These are phyloP conservation scores for Drosophila mayri DNA, from an alignment of 1,140 invertebrate genomes.

Conservation along the genomic window DNA sequence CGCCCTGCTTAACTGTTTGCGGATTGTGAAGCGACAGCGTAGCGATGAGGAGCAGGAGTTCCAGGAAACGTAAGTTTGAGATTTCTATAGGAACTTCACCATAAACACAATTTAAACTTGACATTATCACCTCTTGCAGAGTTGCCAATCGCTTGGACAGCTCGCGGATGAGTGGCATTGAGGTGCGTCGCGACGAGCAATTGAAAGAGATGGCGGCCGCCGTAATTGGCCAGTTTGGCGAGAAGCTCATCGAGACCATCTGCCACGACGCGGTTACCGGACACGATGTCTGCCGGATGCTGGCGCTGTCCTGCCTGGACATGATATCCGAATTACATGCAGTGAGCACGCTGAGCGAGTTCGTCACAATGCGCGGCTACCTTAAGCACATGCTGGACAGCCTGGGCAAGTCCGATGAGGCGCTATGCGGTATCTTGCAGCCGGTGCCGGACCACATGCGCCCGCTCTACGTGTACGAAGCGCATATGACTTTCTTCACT, in stretches of 20 bases:
- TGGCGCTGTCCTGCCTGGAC: conserved; percentile 93
- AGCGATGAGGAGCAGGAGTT: conserved; percentile 62
- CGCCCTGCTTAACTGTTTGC: conserved; percentile 90
- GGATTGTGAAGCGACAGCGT: conserved; percentile 88
- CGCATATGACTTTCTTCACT: conserved; percentile 93
- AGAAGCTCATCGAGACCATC: conserved; percentile 92
- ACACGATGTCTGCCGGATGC: conserved; percentile 95
- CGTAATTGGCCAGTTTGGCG: conserved; percentile 90
- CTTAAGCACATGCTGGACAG: conserved; percentile 93
- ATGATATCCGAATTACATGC: conserved; percentile 91
- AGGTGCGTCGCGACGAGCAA: conserved; percentile 7
- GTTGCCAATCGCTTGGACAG: conserved; percentile 88
- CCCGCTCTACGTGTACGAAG: conserved; percentile 94
- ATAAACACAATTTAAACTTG: neutral
- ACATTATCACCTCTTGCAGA: conserved; percentile 21
- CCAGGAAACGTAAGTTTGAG: conserved; percentile 53
- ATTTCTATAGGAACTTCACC: neutral
- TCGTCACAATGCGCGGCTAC: conserved; percentile 92
- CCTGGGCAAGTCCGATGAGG: conserved; percentile 90
- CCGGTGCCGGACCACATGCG: conserved; percentile 89
- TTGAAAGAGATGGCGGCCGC: conserved; percentile 83
- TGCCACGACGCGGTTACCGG: conserved; percentile 94
- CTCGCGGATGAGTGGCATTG: conserved; percentile 68
- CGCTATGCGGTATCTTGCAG: conserved; percentile 89
- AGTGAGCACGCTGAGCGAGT: conserved; percentile 89